A percentile compares a stretch with the other conserved stretches of the same genome.
phyloP scores from a whole-genome alignment of 1,140 invertebrate genomes.

The Batillaria attramentaria region DNA sequence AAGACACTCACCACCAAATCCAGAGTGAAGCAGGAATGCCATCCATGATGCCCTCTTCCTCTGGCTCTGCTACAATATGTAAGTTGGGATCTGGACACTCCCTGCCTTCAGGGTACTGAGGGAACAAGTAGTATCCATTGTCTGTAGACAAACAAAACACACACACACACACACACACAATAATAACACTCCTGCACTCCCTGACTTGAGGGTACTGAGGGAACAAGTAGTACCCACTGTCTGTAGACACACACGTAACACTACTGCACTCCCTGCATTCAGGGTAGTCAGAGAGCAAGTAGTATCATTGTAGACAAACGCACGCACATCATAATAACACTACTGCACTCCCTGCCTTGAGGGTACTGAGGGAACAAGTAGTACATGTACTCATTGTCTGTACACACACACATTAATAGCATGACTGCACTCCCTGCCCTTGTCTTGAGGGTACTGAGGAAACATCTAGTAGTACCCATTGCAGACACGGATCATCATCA shows the following conservation, averaged over 20 bases:
- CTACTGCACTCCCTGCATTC: no score
- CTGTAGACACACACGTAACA: conserved; percentile 41
- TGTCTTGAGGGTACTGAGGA: no score
- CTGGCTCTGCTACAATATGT: conserved; percentile 7
- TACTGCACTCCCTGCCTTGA: no score
- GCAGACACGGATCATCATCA: no score
- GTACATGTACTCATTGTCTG: no score
- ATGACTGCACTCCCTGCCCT: no score
- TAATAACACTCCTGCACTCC: neutral
- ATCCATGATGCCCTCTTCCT: conserved; percentile 29
- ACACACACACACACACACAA: neutral
- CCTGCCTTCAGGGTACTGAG: conserved; percentile 45
- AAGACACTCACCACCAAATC: conserved; percentile 81
- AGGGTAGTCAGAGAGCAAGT: no score
- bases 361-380: no score
- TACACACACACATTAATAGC: no score
- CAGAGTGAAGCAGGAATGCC: conserved; percentile 81
- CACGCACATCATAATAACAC: no score
- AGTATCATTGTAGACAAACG: no score
- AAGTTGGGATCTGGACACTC: neutral
- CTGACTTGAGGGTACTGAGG: conserved; percentile 40
- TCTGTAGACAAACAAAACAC: conserved; percentile 51
- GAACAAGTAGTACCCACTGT: conserved; percentile 65
- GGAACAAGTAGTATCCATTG: conserved; percentile 68
- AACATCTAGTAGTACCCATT: no score